Percentiles rank a stretch among this genome's conserved stretches.
Conservation (phyloP, 2,888 invertebrate genomes). For the Scotopteryx bipunctaria region DNA sequence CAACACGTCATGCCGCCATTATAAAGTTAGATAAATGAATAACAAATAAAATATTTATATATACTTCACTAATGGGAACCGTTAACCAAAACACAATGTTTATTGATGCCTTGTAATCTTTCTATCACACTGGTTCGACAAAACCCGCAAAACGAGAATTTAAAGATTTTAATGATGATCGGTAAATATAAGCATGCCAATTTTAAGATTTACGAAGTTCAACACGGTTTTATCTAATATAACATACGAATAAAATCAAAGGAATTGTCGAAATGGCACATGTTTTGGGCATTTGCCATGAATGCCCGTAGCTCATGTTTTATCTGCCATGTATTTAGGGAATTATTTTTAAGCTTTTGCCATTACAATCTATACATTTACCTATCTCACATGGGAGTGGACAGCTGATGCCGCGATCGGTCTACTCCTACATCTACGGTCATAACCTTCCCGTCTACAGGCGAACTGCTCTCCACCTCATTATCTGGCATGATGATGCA, state of each 20-base stretch:
- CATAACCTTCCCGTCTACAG: slow-evolving; percentile 82
- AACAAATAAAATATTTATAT: background rate
- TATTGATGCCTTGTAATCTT: too few species aligned
- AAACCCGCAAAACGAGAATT: background rate
- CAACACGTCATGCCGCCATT: slow-evolving; percentile 21
- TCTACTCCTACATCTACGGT: slow-evolving; percentile 85
- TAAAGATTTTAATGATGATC: background rate
- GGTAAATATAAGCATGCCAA: background rate
- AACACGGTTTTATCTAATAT: background rate
- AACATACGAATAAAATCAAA: slow-evolving; percentile 3
- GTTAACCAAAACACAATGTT: background rate
- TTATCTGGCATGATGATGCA: slow-evolving; percentile 96
- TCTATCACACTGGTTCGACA: too few species aligned
- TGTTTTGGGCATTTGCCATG: background rate
- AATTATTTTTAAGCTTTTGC: slow-evolving; percentile 26
- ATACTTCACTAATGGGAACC: background rate
- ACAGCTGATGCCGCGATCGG: slow-evolving; percentile 76
- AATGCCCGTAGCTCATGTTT: background rate
- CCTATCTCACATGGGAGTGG: slow-evolving; percentile 73
- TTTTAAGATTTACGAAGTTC: background rate
- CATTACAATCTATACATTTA: slow-evolving; percentile 23
- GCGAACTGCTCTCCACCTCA: slow-evolving; percentile 84
- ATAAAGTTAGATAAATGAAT: background rate
- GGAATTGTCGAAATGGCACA: slow-evolving; percentile 4
- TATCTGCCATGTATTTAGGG: background rate